phyloP scores from a whole-genome alignment of 2,113 vertebrate genomes.

The Syngnathoides biaculeatus region DNA sequence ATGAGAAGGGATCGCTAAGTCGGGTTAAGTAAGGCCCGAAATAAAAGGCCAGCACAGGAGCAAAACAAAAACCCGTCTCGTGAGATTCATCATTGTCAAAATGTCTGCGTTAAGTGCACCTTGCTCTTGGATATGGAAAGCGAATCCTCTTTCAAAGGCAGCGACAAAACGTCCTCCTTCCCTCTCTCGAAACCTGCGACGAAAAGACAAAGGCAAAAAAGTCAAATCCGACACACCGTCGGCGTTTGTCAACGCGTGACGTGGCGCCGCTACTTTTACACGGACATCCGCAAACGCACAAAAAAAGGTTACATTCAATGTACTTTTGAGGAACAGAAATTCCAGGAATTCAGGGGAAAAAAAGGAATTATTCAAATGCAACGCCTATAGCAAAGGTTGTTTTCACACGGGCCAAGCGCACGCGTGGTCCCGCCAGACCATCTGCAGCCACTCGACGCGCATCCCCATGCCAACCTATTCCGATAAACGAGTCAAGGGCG shows the following conservation, averaged over 20 bases:
- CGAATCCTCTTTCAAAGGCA: conserved; percentile 85
- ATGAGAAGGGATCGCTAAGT: conserved; percentile 13
- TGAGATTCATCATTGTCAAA: background rate
- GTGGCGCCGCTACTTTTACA: no score
- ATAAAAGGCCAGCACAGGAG: background rate
- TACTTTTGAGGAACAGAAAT: no score
- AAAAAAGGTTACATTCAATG: no score
- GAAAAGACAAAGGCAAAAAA: conserved; percentile 1
- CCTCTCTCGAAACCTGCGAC: conserved; percentile 87
- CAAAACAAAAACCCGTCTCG: background rate
- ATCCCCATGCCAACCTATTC: conserved; percentile 40
- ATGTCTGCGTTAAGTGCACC: conserved; percentile 65
- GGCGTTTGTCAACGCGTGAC: background rate
- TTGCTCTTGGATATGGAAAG: conserved; percentile 97
- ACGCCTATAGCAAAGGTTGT: background rate
- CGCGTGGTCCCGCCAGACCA: conserved; percentile 20
- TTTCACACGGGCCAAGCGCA: background rate
- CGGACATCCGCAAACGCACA: no score
- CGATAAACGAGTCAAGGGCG: conserved; percentile 24
- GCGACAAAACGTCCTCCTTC: conserved; percentile 84
- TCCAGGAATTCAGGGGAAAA: no score
- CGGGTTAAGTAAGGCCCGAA: conserved; percentile 8
- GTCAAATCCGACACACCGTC: background rate
- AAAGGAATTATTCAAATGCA: background rate
- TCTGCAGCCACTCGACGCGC: conserved; percentile 40